These are phyloP conservation scores for Drosophila paulistorum DNA, from an alignment of 1,140 invertebrate species.

Conservation along the genomic window DNA sequence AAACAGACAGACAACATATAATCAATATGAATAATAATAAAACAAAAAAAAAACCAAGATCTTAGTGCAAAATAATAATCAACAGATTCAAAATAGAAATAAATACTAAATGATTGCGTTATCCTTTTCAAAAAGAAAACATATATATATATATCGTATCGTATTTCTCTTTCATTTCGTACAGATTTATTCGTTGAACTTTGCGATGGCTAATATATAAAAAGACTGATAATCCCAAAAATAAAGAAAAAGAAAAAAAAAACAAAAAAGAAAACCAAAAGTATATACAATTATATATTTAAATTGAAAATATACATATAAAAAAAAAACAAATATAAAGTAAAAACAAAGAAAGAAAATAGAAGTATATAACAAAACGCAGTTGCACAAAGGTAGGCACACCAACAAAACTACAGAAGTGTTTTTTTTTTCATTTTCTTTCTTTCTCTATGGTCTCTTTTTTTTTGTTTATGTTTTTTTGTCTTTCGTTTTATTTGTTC, in stretches of 20 bases:
- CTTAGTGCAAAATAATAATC: conserved; percentile 10
- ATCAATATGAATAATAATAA: neutral
- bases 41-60: conserved; percentile 8
- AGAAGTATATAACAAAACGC: conserved; percentile 78
- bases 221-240: conserved; percentile 80
- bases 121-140: conserved; percentile 46
- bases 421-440: conserved; percentile 69
- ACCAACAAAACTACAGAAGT: conserved; percentile 78
- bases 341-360: conserved; percentile 58
- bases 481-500: conserved; percentile 35
- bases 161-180: conserved; percentile 81
- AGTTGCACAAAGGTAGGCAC: conserved; percentile 83
- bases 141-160: conserved; percentile 68
- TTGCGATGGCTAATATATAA: conserved; percentile 83
- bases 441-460: conserved; percentile 35
- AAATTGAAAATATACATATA: conserved; percentile 61
- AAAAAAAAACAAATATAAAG: conserved; percentile 49
- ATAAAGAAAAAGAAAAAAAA: conserved; percentile 61
- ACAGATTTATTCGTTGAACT: conserved; percentile 83
- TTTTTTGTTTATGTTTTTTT: neutral
- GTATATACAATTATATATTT: conserved; percentile 65
- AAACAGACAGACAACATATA: conserved; percentile 35
- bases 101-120: conserved; percentile 64
- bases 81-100: conserved; percentile 3
- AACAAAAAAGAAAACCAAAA: conserved; percentile 43